These are phyloP conservation scores for Bos indicus DNA, from an alignment of 2,113 vertebrate species.

Conservation along the genomic window DNA sequence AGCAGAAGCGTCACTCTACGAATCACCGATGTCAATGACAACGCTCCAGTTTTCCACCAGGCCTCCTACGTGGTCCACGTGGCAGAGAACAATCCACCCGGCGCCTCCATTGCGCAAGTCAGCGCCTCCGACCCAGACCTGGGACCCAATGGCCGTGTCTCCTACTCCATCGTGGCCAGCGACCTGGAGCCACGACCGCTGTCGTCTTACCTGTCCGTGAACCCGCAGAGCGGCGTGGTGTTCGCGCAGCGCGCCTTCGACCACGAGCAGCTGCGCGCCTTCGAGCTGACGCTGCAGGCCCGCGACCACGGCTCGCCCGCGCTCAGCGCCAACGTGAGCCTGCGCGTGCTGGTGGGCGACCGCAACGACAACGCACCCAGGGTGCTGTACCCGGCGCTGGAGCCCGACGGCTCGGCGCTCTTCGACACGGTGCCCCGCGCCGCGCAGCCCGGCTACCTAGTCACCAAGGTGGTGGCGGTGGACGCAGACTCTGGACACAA, in stretches of 20 bases:
- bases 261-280: constrained; percentile 61
- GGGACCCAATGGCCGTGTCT: constrained; percentile 26
- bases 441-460: too few species aligned
- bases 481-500: too few species aligned
- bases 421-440: too few species aligned
- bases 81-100: constrained; percentile 81
- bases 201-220: constrained; percentile 79
- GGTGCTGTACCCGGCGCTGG: too few species aligned
- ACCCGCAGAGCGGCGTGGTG: constrained; percentile 45
- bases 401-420: too few species aligned
- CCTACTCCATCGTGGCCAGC: constrained; percentile 60
- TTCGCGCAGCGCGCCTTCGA: constrained; percentile 69
- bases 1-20: constrained; percentile 53
- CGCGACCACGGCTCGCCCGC: constrained; percentile 22
- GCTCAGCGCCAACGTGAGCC: background rate
- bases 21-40: constrained; percentile 76
- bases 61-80: constrained; percentile 75
- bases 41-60: constrained; percentile 72
- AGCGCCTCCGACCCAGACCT: constrained; percentile 37
- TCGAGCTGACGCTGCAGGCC: constrained; percentile 1
- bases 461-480: too few species aligned
- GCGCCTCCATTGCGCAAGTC: constrained; percentile 48
- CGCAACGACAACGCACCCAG: too few species aligned
- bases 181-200: constrained; percentile 72
- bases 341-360: background rate